Conservation (phyloP, 2,888 invertebrate species). For the Thysanoteuthis rhombus region DNA sequence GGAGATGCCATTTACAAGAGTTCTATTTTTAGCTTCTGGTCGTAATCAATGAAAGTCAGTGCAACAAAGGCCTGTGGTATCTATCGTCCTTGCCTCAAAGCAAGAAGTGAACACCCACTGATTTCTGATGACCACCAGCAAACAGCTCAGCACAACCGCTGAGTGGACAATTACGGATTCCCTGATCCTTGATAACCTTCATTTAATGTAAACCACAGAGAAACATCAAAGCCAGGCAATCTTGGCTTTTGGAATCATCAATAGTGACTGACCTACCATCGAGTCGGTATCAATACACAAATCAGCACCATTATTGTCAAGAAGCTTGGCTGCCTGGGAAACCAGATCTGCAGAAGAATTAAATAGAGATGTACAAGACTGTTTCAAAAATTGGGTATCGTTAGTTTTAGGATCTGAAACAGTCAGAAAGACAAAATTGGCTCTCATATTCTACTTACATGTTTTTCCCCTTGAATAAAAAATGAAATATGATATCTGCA, state of each 20-base stretch:
- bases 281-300: constrained; percentile 1
- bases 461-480: no score
- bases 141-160: background rate
- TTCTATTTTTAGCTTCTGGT: background rate
- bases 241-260: background rate
- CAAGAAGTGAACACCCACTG: background rate
- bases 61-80: background rate
- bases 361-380: background rate
- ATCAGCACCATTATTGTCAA: background rate
- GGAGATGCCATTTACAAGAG: background rate
- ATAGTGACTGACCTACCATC: background rate
- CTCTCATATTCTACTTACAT: no score
- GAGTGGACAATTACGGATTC: background rate
- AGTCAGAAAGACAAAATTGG: no score
- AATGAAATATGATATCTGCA: no score
- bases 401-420: no score
- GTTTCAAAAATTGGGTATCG: no score
- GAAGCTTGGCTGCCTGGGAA: constrained; percentile 1
- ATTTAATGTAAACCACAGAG: background rate
- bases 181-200: background rate
- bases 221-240: background rate
- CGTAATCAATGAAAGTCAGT: background rate
- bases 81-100: background rate
- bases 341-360: background rate
- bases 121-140: background rate